Evolutionary conservation across 1,140 invertebrate species (phyloP).

Genomic region (Psilanteris sp.): DNA sequence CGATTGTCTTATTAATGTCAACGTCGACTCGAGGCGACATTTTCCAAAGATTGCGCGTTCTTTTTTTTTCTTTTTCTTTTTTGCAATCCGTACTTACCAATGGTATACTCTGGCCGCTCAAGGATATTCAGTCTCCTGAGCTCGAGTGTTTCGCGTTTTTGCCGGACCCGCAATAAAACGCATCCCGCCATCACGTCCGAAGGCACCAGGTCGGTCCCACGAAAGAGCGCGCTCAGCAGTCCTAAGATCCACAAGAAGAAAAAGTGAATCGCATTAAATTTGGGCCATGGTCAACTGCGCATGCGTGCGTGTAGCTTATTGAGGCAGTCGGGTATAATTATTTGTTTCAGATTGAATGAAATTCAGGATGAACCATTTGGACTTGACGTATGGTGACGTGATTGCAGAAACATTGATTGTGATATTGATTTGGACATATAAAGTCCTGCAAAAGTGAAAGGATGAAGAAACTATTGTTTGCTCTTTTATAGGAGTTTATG

Average conservation of each 20-base stretch:
- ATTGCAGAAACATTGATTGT: too few species aligned
- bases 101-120: conserved; percentile 84
- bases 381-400: too few species aligned
- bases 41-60: conserved; percentile 3
- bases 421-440: too few species aligned
- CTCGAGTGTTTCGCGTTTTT: conserved; percentile 86
- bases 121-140: conserved; percentile 85
- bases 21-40: not conserved
- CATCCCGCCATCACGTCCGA: conserved; percentile 93
- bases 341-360: not conserved
- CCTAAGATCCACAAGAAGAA: conserved; percentile 73
- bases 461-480: too few species aligned
- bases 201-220: conserved; percentile 91
- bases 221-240: conserved; percentile 86
- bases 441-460: too few species aligned
- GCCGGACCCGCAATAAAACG: conserved; percentile 87
- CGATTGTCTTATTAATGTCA: conserved; percentile 5
- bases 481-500: too few species aligned
- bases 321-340: conserved; percentile 2
- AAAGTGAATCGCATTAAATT: conserved; percentile 29
- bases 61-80: too few species aligned
- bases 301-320: conserved; percentile 13
- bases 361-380: too few species aligned
- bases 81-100: conserved; percentile 79
- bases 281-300: not conserved